Evolutionary conservation across 2,797 vertebrate genomes (phyloP), one percentile per base, ranked within the genome.

Genomic region (Botia almorhae): DNA sequence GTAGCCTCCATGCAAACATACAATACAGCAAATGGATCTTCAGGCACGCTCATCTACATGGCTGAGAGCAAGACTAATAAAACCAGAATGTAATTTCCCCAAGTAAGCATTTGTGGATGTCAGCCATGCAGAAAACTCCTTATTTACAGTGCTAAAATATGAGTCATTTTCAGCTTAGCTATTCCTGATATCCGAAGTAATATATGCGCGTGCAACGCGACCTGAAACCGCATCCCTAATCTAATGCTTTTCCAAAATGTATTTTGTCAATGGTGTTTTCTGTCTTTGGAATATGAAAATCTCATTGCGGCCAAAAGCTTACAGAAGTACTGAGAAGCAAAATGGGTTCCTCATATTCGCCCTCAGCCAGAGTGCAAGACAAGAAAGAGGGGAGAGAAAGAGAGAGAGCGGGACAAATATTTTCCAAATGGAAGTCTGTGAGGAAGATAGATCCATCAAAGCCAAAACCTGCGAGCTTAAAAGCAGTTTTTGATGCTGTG

Each of bases 391-490:
- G 73, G 21, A 46, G 7, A n/a, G 29, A 71, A 39, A 46, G 39
- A 74, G 71, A 46, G 26, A 69, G 70, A 89, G 48, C 46, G 64
- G 55, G 50, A 60, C 29, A 16, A 23, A 56, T 61, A 63, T 81
- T 83, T 72, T 75, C 60, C 68, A 76, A 83, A 83, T 73, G 58
- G 69, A 80, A 69, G 76, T 74, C 76, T 82, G 63, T 79, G 82
- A 74, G 69, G 78, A 76, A 82, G 50, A 82, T 11, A 71, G 77
- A 85, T 85, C 81, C 83, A 87, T 87, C 86, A 85, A 80, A 87
- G 81, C 76, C 75, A 79, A 81, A 80, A 82, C 75, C 70, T 82
- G 82, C 83, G 7, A 76, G 68, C 82, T 83, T 85, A 77, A 83
- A 86, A 69, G 82, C 76, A 68, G 48, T 81, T 78, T 70, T 81